A percentile compares a stretch with the other conserved stretches of the same genome.
Conservation (phyloP, 2,888 invertebrate genomes). For the Drosophila mimetica region DNA sequence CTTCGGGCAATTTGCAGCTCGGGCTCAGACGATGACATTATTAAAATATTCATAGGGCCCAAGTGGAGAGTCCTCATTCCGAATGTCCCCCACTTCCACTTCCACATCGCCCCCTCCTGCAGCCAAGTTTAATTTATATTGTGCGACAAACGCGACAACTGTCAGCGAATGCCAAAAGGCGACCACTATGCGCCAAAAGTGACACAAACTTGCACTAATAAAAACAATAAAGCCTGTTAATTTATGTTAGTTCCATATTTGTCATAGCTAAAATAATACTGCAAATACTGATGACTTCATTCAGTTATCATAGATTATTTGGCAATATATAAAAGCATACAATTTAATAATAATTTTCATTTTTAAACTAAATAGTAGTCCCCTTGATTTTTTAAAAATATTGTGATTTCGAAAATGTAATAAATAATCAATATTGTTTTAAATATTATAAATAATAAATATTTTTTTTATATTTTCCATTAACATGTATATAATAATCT, state of each 20-base stretch:
- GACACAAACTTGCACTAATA: constrained; percentile 5
- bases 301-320: background rate
- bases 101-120: constrained; percentile 2
- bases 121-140: constrained; percentile 73
- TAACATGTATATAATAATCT: too few species aligned
- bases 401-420: too few species aligned
- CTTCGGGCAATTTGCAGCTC: constrained; percentile 61
- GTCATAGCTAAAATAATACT: background rate
- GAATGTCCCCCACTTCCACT: background rate
- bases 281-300: background rate
- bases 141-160: constrained; percentile 68
- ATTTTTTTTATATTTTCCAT: too few species aligned
- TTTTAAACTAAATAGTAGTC: too few species aligned
- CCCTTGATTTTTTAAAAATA: too few species aligned
- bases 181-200: constrained; percentile 67
- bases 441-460: too few species aligned
- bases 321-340: too few species aligned
- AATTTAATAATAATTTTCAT: too few species aligned
- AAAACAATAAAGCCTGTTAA: background rate
- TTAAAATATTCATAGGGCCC: constrained; percentile 70
- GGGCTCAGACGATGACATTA: constrained; percentile 55
- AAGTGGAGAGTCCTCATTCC: constrained; percentile 16
- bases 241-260: background rate
- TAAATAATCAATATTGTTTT: too few species aligned
- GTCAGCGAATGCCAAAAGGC: constrained; percentile 32